These are phyloP conservation scores for Parochlus steinenii DNA, from an alignment of 2,888 invertebrate genomes.

Conservation along the genomic window DNA sequence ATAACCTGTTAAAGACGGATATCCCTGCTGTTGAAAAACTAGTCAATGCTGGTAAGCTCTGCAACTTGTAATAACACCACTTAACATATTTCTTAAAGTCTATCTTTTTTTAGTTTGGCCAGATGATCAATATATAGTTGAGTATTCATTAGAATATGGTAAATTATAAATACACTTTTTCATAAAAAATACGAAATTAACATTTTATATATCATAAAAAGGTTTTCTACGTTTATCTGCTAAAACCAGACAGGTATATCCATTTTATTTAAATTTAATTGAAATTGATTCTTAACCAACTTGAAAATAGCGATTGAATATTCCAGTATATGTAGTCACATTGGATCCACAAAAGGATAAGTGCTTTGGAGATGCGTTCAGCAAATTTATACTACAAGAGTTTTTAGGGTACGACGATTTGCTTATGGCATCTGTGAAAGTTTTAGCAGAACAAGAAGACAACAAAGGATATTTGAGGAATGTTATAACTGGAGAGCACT, in stretches of 20 bases:
- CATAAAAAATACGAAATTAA: too few relatives aligned
- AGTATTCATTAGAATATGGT: slow-evolving; percentile 96
- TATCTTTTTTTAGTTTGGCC: slow-evolving; percentile 37
- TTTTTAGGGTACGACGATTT: slow-evolving; percentile 95
- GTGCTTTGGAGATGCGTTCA: slow-evolving; percentile 90
- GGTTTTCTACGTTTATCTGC: slow-evolving; percentile 83
- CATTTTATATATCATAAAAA: too few relatives aligned
- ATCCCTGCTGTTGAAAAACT: slow-evolving; percentile 40
- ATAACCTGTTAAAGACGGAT: slow-evolving; percentile 24
- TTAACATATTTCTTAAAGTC: neutral
- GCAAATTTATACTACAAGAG: slow-evolving; percentile 75
- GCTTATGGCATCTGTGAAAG: slow-evolving; percentile 90
- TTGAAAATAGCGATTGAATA: slow-evolving; percentile 70
- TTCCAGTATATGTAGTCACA: slow-evolving; percentile 77
- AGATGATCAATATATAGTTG: slow-evolving; percentile 91
- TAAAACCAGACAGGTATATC: slow-evolving; percentile 68
- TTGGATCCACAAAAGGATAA: slow-evolving; percentile 73
- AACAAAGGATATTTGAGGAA: slow-evolving; percentile 93
- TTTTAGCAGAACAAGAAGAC: slow-evolving; percentile 87
- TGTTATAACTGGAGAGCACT: slow-evolving; percentile 95
- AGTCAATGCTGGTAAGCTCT: slow-evolving; percentile 37
- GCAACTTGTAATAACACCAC: neutral
- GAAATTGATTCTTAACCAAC: too few relatives aligned
- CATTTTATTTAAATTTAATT: too few relatives aligned
- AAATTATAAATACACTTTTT: too few relatives aligned